Evolutionary conservation across 2,113 vertebrate genomes (phyloP).

Genomic region (Tiliqua scincoides): DNA sequence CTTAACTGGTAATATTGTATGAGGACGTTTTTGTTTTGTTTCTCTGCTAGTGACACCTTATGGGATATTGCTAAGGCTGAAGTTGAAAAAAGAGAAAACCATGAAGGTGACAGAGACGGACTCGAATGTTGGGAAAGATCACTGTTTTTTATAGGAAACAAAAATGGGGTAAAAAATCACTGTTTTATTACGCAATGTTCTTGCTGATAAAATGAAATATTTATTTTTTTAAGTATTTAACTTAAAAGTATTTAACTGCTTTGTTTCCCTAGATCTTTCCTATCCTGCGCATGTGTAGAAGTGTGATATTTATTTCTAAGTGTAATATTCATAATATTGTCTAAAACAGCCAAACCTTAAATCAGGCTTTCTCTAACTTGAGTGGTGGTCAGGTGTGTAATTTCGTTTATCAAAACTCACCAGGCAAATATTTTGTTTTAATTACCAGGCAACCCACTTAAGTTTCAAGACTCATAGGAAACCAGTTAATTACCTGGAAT

Average conservation of each 20-base stretch:
- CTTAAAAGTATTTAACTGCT: neutral
- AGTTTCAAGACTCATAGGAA: too few relatives aligned
- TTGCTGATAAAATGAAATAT: neutral
- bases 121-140: conserved; percentile 81
- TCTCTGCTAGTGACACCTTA: conserved; percentile 80
- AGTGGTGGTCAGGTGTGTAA: neutral
- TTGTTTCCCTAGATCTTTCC: neutral
- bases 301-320: neutral
- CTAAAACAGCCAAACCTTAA: neutral
- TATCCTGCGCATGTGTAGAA: neutral
- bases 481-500: too few relatives aligned
- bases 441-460: too few relatives aligned
- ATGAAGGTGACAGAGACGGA: conserved; percentile 40
- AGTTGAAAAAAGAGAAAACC: conserved; percentile 75
- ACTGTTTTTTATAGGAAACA: conserved; percentile 91
- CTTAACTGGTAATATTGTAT: conserved; percentile 23
- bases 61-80: conserved; percentile 92
- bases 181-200: neutral
- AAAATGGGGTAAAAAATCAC: conserved; percentile 82
- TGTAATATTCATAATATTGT: neutral
- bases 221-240: neutral
- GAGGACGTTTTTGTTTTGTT: conserved; percentile 25
- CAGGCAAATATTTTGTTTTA: neutral
- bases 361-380: neutral
- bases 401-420: neutral